Evolutionary conservation across 2,888 invertebrate genomes (phyloP), one percentile per base, ranked within the genome.

Genomic region (Anoplius nigerrimus): DNA sequence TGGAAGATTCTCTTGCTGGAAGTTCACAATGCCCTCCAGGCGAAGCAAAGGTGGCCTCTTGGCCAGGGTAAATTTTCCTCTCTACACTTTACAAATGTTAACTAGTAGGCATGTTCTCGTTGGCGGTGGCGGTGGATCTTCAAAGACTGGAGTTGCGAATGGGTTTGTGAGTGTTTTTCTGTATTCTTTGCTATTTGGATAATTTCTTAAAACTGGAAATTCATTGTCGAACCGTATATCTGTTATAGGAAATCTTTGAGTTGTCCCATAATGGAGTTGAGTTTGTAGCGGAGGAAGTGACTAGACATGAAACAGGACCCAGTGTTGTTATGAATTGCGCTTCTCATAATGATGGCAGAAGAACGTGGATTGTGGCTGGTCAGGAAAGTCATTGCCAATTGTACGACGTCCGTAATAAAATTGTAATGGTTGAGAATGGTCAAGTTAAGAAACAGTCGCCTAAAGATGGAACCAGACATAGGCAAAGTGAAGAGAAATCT

Each of bases 81-180:
- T 98, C 69, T 98, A 98, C 88, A 94, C 96, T 2, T 92, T 98
- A 42, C 95, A 96, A 90, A 95, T 96, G 91, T 90, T 98, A 69
- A 96, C 96, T 34, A 96, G 95, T 89, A 93, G 97, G 78, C 98
- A 98, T 91, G 94, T 99, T 82, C 90, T 99, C 71, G 97, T 99
- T 56, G 98, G 97, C 73, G 99, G 99, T 62, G 99, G 99, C 62
- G 99, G 99, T 70, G 99, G 99, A 66, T 95, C 97, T 45, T 95
- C 98, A 16, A 98, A 98, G 89, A 98, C 98, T 54, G 99, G 99
- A 62, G 96, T 99, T 64, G 95, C 95, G 45, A 99, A 99, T 92
- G 97, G 97, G 88, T 97, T 99, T 90, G 98, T 97, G 91, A 94
- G 96, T 93, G 70, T 69, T 69, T 62, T 6, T 20, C 52, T 34